These are phyloP conservation scores for Mola mola DNA, from an alignment of 2,113 vertebrate genomes.

Conservation along the genomic window DNA sequence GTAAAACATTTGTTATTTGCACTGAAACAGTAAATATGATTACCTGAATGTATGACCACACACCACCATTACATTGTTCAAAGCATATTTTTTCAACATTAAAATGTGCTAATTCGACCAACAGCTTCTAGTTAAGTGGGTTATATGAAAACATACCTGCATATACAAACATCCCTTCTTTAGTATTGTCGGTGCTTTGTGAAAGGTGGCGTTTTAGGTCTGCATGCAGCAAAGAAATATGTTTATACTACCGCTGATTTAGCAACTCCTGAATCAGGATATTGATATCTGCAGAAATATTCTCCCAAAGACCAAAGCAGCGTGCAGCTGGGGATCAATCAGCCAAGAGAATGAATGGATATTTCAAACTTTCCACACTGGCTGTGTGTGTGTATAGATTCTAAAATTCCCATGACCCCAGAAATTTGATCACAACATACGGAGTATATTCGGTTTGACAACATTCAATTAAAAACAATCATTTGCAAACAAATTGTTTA, in stretches of 20 bases:
- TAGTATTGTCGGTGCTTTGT: slow-evolving; percentile 46
- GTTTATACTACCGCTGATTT: slow-evolving; percentile 43
- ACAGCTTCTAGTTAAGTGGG: slow-evolving; percentile 42
- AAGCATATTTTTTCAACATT: slow-evolving; percentile 66
- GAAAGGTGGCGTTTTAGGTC: slow-evolving; percentile 38
- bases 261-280: slow-evolving; percentile 2
- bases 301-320: background rate
- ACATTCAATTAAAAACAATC: too few relatives aligned
- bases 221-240: slow-evolving; percentile 55
- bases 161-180: slow-evolving; percentile 29
- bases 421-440: background rate
- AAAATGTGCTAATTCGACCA: slow-evolving; percentile 50
- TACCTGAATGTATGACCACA: slow-evolving; percentile 55
- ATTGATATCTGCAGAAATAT: slow-evolving; percentile 19
- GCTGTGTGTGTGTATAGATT: too few relatives aligned
- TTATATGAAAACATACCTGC: slow-evolving; percentile 23
- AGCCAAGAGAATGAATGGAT: background rate
- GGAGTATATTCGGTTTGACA: too few relatives aligned
- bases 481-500: too few relatives aligned
- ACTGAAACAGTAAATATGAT: slow-evolving; percentile 63
- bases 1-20: slow-evolving; percentile 67
- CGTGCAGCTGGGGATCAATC: slow-evolving; percentile 1
- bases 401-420: background rate
- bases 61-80: background rate
- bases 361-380: too few relatives aligned